phyloP scores from a whole-genome alignment of 2,888 invertebrate species.

The Trichogramma dendrolimi region DNA sequence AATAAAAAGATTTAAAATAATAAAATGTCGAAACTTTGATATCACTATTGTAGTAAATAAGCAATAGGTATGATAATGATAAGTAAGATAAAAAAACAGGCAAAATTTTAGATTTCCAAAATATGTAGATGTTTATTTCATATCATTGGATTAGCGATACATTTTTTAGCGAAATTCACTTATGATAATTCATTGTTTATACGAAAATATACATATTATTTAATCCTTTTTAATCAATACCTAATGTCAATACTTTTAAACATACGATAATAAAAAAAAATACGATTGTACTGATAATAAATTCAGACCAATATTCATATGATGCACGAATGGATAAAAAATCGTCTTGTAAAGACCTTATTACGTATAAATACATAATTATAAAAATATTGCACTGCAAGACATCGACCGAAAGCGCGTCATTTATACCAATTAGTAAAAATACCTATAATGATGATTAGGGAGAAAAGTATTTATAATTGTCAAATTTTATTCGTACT shows the following conservation, averaged over 20 bases:
- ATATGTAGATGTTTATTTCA: slow-evolving; percentile 12
- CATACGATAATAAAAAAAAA: slow-evolving; percentile 2
- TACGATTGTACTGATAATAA: too few species aligned
- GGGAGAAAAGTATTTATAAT: too few species aligned
- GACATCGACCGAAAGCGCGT: slow-evolving; percentile 34
- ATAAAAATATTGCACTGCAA: too few species aligned
- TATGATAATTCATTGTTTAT: too few species aligned
- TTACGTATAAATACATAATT: slow-evolving; percentile 16
- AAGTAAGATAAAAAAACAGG: slow-evolving; percentile 36
- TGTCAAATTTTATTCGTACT: too few species aligned
- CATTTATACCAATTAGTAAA: slow-evolving; percentile 17
- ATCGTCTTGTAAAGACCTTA: slow-evolving; percentile 10
- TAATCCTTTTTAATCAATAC: background rate
- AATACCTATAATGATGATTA: slow-evolving; percentile 3
- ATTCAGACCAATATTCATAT: slow-evolving; percentile 2
- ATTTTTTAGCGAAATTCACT: too few species aligned
- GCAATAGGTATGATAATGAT: slow-evolving; percentile 38
- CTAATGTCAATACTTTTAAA: background rate
- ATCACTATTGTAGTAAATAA: slow-evolving; percentile 44
- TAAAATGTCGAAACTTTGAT: slow-evolving; percentile 38
- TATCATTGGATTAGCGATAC: slow-evolving; percentile 11
- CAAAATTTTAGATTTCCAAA: slow-evolving; percentile 19
- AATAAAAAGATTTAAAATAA: slow-evolving; percentile 20
- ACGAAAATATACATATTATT: too few species aligned
- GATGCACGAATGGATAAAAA: slow-evolving; percentile 1